Conservation (phyloP, 2,888 invertebrate species). For the Allolobophora icterica region DNA sequence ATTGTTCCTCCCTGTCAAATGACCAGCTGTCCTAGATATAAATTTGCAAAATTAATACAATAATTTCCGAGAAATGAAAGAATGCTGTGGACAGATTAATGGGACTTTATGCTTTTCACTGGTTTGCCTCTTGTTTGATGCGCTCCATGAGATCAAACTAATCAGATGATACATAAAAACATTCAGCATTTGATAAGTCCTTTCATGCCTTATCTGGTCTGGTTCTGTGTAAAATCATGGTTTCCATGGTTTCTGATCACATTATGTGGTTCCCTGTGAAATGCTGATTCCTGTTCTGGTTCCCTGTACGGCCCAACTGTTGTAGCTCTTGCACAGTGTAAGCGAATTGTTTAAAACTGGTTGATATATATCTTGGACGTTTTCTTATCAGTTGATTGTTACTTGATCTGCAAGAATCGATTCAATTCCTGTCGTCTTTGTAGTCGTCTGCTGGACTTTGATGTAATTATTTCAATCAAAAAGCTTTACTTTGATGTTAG, state of each 20-base stretch:
- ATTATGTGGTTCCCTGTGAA: neutral
- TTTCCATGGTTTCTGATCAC: neutral
- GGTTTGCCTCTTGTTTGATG: neutral
- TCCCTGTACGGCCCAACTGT: too few relatives aligned
- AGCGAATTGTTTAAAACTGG: too few relatives aligned
- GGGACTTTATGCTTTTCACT: neutral
- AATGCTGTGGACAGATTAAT: neutral
- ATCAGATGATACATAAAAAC: neutral
- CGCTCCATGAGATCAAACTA: neutral
- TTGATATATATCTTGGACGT: too few relatives aligned
- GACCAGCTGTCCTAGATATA: neutral
- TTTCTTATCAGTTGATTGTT: too few relatives aligned
- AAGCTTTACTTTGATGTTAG: too few relatives aligned
- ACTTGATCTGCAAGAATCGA: too few relatives aligned
- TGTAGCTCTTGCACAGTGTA: too few relatives aligned
- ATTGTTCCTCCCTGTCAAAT: neutral
- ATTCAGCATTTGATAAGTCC: neutral
- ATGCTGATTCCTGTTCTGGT: neutral
- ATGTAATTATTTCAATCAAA: too few relatives aligned
- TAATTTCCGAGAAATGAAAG: neutral
- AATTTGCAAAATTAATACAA: neutral
- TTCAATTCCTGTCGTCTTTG: too few relatives aligned
- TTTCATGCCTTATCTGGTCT: neutral
- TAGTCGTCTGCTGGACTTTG: too few relatives aligned
- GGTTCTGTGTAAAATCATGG: neutral